Evolutionary conservation across 2,113 vertebrate species (phyloP), one percentile per base, ranked within the genome.

Genomic region (Muntiacus muntjak): DNA sequence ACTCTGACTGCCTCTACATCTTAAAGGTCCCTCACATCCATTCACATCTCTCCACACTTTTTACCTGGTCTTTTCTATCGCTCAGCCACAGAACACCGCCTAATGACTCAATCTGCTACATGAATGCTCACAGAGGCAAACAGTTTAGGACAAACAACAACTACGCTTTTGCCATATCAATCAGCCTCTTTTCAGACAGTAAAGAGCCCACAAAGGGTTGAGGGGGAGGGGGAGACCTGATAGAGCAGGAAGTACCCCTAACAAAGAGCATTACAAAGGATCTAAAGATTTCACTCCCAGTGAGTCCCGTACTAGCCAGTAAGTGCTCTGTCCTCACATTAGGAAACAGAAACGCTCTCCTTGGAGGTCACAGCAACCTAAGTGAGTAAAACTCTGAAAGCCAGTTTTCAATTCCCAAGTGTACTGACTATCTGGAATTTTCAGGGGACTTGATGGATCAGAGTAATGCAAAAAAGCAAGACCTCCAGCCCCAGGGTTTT

Each of bases 401-500:
- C 94, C 98, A 97, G 93, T 97, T 93, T 92, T 94, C 76, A 90
- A 89, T 97, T 97, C 96, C 87, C 23, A 10, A 57, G 64, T 74
- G 87, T 87, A 55, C 95, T 98, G 94, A 47, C 82, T 95, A 54
- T 90, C 95, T 87, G 60, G 97, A 97, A 87, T 47, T 94, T 94
- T 98, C 79, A 82, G 92, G 4, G 83, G 74, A 40, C 87, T 94
- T 98, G 98, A 98, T 90, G 94, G 97, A 98, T 98, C 96, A 78
- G 92, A 97, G 98, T 54, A 89, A 95, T 86, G 98, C 97, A 89
- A 55, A 98, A 97, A 97, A 97, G 86, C 92, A 43, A 96, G 97
- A 87, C 97, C 97, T 97, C 90, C 85, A 95, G 95, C 96, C 96
- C 52, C 2, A n/a, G 89, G 43, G 50, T 98, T 99, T 99, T 98